These are phyloP conservation scores for Gnathonemus longibarbis DNA, from an alignment of 2,113 vertebrate genomes.

Conservation along the genomic window DNA sequence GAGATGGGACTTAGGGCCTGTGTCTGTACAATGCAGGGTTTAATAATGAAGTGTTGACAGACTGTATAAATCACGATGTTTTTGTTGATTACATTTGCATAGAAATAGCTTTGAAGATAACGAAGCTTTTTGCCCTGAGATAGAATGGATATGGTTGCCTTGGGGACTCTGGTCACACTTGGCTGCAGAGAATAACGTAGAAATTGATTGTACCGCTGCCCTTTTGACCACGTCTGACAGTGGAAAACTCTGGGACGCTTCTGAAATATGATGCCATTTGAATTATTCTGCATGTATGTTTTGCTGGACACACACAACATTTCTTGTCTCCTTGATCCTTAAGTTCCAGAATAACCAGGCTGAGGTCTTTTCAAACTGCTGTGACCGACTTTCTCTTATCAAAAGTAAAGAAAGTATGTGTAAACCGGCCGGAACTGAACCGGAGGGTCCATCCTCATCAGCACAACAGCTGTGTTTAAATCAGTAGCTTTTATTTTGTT, in stretches of 20 bases:
- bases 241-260: neutral
- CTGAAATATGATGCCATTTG: neutral
- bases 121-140: neutral
- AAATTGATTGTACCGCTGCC: neutral
- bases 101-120: slow-evolving; percentile 1
- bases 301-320: neutral
- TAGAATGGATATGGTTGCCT: neutral
- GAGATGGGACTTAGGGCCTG: neutral
- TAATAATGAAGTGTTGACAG: neutral
- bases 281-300: neutral
- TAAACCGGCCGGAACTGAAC: neutral
- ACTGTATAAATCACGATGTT: slow-evolving; percentile 13
- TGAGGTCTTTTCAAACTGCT: neutral
- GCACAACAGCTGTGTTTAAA: neutral
- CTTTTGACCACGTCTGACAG: neutral
- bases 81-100: slow-evolving; percentile 17
- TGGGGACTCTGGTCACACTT: neutral
- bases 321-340: neutral
- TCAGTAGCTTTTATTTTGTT: neutral
- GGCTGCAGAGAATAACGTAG: neutral
- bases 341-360: neutral
- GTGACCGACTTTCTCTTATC: neutral
- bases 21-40: neutral
- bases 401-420: neutral
- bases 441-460: neutral